phyloP scores from a whole-genome alignment of 1,140 invertebrate genomes.

The Aplysia californica region DNA sequence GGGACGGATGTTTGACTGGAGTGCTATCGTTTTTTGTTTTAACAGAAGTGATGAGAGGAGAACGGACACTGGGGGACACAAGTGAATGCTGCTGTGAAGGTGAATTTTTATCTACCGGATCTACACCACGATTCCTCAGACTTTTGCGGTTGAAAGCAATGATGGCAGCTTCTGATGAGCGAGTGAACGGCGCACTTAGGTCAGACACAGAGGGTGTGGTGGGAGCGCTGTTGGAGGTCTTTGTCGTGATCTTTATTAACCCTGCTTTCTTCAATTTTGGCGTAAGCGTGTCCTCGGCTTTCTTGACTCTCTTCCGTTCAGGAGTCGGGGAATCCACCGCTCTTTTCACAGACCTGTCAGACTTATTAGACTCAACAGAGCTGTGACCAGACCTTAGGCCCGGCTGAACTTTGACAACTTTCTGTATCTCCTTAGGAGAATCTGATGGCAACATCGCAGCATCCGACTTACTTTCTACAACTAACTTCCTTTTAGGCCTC shows the following conservation, averaged over 20 bases:
- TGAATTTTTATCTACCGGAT: no score
- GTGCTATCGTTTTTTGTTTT: background rate
- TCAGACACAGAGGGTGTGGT: background rate
- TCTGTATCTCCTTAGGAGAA: background rate
- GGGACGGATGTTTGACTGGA: no score
- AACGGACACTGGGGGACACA: no score
- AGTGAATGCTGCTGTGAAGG: no score
- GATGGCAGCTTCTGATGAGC: conserved; percentile 22
- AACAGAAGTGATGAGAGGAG: no score
- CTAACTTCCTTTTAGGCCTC: no score
- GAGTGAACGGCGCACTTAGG: background rate
- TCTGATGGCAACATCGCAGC: background rate
- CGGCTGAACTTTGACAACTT: background rate
- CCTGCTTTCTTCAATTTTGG: conserved; percentile 22
- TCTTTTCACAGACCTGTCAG: background rate
- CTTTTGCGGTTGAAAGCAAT: conserved; percentile 24
- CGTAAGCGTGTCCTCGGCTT: conserved; percentile 3
- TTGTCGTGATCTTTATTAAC: conserved; percentile 6
- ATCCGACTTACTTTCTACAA: no score
- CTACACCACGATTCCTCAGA: conserved; percentile 1
- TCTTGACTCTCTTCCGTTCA: background rate
- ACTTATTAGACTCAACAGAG: conserved; percentile 13
- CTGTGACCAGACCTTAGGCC: conserved; percentile 1
- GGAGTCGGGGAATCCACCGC: background rate
- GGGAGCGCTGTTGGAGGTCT: background rate